Base-by-base conservation (phyloP, 2,113 vertebrate genomes). In the Asarcornis scutulata region DNA sequence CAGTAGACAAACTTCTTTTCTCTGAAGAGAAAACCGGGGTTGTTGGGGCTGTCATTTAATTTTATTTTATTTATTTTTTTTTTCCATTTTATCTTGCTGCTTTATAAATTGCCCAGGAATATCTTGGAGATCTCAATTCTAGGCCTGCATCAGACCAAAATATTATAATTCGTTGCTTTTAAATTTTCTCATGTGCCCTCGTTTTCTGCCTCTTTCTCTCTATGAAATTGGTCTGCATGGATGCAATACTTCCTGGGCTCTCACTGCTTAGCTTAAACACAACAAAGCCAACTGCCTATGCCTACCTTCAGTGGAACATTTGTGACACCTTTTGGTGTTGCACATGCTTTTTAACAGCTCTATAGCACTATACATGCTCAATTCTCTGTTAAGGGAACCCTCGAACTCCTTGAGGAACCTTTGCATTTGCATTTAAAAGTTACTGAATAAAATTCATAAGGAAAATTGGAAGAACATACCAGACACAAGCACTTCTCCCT, bases 361-460 rank as follows among this genome's bases (percentile, higher is more conserved):
- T 83, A 46, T 48, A 75, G 29, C 62, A 67, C 2, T 4, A 5
- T 29, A 78, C 50, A 53, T 58, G 27, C 23, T 72, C 50, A 20
- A 88, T 88, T 85, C 6, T 76, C 36, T 52, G 34, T 76, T 90
- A 79, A 86, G 34, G 44, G 53, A 90, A 63, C 63, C 9, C 32
- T 91, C 36, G 17, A 83, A 46, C 25, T 85, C 79, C 75, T 90
- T 79, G 76, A 68, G 72, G 72, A 83, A 31, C 4, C 9, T 40
- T 63, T 83, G 9, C 26, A 72, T 93, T 89, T 88, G 42, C 82
- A 89, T 93, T 92, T 93, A 60, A 92, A 93, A 88, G 63, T 64
- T 90, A 36, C 62, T 83, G 75, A 79, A 90, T 60, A 76, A 79
- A 93, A 88, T 79, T 90, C 29, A 4, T 36, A 68, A 29, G 22